A percentile compares a stretch with the other conserved stretches of the same genome.
phyloP scores from a whole-genome alignment of 2,113 vertebrate species.

The Crotophaga sulcirostris region DNA sequence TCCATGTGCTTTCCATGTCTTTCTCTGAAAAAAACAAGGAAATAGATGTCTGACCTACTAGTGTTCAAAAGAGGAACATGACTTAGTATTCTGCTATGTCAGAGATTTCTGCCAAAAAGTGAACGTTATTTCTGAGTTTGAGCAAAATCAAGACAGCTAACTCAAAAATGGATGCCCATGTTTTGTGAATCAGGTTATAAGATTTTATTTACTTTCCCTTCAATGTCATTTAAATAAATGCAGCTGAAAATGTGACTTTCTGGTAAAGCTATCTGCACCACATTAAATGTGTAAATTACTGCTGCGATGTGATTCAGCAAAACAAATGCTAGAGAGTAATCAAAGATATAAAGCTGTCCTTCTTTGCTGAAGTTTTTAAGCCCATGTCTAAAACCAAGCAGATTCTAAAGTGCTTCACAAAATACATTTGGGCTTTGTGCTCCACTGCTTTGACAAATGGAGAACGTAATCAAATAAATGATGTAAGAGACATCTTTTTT shows the following conservation, averaged over 20 bases:
- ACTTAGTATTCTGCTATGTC: not conserved
- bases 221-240: not conserved
- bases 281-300: not conserved
- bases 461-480: not conserved
- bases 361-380: not conserved
- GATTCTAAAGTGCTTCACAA: not conserved
- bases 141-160: not conserved
- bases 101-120: not conserved
- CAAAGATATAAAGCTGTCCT: not conserved
- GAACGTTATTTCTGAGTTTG: not conserved
- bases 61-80: not conserved
- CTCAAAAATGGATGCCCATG: not conserved
- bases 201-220: not conserved
- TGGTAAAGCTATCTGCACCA: not conserved
- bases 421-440: not conserved
- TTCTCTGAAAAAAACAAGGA: not conserved
- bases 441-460: not conserved
- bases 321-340: not conserved
- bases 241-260: not conserved
- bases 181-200: not conserved
- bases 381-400: fast-evolving
- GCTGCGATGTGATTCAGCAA: not conserved
- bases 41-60: not conserved
- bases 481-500: not conserved
- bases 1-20: not conserved